Evolutionary conservation across 2,888 invertebrate genomes (phyloP).

Genomic region (Drosophila koepferae): DNA sequence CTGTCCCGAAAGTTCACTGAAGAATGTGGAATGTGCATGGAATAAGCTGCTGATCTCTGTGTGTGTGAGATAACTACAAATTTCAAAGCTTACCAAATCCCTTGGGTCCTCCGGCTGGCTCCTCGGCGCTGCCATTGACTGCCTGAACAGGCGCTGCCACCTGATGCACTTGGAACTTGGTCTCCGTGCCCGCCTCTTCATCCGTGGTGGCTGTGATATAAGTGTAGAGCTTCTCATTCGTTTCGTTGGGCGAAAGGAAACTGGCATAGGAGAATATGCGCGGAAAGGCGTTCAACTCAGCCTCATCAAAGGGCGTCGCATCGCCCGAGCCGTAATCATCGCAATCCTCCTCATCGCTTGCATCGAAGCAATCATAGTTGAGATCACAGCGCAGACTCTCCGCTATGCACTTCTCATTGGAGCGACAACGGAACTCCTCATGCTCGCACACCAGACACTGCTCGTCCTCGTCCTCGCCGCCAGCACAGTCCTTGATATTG

Average conservation of each 20-base stretch:
- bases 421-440: slow-evolving; percentile 86
- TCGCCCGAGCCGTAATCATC: slow-evolving; percentile 86
- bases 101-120: slow-evolving; percentile 66
- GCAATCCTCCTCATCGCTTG: slow-evolving; percentile 88
- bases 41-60: not conserved
- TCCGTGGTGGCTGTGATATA: slow-evolving; percentile 80
- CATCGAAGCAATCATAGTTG: slow-evolving; percentile 87
- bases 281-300: slow-evolving; percentile 77
- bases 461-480: slow-evolving; percentile 85
- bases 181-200: slow-evolving; percentile 72
- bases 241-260: slow-evolving; percentile 82
- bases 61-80: not conserved
- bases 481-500: slow-evolving; percentile 85
- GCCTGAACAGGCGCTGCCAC: slow-evolving; percentile 50
- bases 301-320: slow-evolving; percentile 79
- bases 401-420: slow-evolving; percentile 86
- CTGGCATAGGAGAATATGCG: slow-evolving; percentile 83
- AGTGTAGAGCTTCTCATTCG: slow-evolving; percentile 74
- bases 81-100: slow-evolving; percentile 68
- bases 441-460: slow-evolving; percentile 85
- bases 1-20: slow-evolving; percentile 87
- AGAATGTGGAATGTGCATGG: slow-evolving; percentile 16
- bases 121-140: slow-evolving; percentile 65
- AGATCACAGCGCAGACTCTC: slow-evolving; percentile 88
- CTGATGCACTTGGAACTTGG: slow-evolving; percentile 71